Evolutionary conservation across 1,140 invertebrate species (phyloP), one percentile per base, ranked within the genome.

Genomic region (Trichogramma pretiosum): DNA sequence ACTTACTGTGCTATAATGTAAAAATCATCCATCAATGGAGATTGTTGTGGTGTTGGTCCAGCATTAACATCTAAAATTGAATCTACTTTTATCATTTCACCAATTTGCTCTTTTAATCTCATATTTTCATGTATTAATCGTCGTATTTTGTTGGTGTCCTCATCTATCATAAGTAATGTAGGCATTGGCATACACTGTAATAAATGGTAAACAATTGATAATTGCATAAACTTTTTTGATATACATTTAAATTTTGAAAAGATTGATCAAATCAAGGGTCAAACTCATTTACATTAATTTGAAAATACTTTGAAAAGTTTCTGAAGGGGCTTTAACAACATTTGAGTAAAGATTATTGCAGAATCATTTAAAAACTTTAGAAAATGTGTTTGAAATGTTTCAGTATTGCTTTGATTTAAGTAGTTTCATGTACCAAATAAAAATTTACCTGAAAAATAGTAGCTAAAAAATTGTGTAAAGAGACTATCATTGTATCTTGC

Each of bases 401-500:
- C n/a, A n/a, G n/a, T n/a, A n/a, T n/a, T n/a, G n/a, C n/a, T n/a
- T n/a, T n/a, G n/a, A n/a, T n/a, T n/a, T n/a, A n/a, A n/a, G n/a
- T n/a, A n/a, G n/a, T n/a, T n/a, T n/a, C n/a, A n/a, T n/a, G n/a
- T n/a, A n/a, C n/a, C n/a, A n/a, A n/a, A n/a, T n/a, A n/a, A n/a
- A 53, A 39, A 61, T 54, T 55, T 68, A 81, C 79, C 72, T 89
- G 86, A 61, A 88, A 92, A 36, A 94, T 83, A 24, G 89, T 88
- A 18, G 91, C 85, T 28, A 98, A 73, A 60, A 97, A 90, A 70
- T 98, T 98, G 62, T 94, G 88, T 17, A 98, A 72, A 0, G 93
- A 95, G n/a, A 96, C 79, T 32, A 93, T 67, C 58, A 94, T 80
- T 33, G 89, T 94, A 61, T 97, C 93, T 64, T 96, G 93, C 93